Conservation (phyloP, 2,888 invertebrate genomes). For the Sepioteuthis lessoniana region DNA sequence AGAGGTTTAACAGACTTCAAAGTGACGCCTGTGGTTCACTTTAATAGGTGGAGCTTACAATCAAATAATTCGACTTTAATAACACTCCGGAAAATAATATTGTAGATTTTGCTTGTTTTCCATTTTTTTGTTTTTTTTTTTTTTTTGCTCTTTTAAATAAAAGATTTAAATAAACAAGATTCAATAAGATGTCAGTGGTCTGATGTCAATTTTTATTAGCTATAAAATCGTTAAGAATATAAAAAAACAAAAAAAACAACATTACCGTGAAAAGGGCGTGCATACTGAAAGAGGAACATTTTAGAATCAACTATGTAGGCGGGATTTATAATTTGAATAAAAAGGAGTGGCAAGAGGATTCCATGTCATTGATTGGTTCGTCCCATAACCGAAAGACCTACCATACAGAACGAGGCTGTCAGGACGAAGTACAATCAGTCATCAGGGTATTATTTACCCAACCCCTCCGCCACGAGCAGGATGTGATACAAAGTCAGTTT, state of each 20-base stretch:
- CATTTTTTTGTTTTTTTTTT: too few species aligned
- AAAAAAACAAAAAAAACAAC: too few species aligned
- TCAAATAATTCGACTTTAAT: background rate
- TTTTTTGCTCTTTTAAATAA: too few species aligned
- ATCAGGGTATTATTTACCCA: too few species aligned
- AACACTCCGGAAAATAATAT: background rate
- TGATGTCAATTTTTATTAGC: background rate
- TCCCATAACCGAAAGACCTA: background rate
- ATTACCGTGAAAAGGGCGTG: background rate
- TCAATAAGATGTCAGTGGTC: background rate
- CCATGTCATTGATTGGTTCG: background rate
- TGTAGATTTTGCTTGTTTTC: background rate
- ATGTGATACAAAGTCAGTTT: too few species aligned
- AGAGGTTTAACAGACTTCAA: background rate
- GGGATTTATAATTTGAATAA: background rate
- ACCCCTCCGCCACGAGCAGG: too few species aligned
- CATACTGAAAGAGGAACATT: background rate
- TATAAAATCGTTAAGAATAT: background rate
- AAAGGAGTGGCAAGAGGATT: background rate
- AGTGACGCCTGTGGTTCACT: background rate
- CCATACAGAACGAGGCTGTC: background rate
- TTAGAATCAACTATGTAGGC: background rate
- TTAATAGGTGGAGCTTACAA: slow-evolving; percentile 19
- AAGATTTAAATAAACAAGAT: background rate
- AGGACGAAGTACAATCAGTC: too few species aligned